These are phyloP conservation scores for Eleutherodactylus coqui DNA, from an alignment of 2,797 vertebrate genomes.

Conservation along the genomic window DNA sequence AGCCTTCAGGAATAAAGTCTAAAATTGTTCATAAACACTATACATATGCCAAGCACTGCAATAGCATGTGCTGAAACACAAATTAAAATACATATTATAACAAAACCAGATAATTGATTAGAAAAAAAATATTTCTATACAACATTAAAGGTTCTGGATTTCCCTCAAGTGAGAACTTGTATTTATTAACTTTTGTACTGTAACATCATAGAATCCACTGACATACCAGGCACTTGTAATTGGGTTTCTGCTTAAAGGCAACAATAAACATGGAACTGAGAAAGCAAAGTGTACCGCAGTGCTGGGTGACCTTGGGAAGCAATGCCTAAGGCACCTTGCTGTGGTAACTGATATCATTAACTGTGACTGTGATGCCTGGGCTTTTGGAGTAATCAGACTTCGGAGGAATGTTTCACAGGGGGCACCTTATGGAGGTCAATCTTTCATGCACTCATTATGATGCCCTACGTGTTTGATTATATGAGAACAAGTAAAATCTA, in stretches of 20 bases:
- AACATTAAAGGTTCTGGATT: conserved; percentile 13
- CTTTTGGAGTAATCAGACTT: conserved; percentile 69
- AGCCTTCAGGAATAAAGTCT: conserved; percentile 4
- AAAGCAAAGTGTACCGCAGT: conserved; percentile 66
- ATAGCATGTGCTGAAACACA: not conserved
- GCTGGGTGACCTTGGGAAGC: conserved; percentile 79
- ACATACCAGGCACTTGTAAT: conserved; percentile 73
- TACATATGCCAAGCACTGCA: not conserved
- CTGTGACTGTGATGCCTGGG: conserved; percentile 67
- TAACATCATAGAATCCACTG: conserved; percentile 69
- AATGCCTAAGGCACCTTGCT: conserved; percentile 72
- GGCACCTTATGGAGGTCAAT: conserved; percentile 71
- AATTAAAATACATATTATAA: conserved; percentile 21
- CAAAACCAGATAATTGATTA: conserved; percentile 33
- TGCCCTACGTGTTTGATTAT: conserved; percentile 75
- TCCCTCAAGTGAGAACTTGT: conserved; percentile 47
- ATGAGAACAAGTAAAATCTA: conserved; percentile 73
- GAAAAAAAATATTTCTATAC: not conserved
- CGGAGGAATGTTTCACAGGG: conserved; percentile 68
- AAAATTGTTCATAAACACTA: not conserved
- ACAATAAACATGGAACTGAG: conserved; percentile 73
- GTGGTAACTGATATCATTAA: conserved; percentile 71
- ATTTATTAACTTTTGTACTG: conserved; percentile 63
- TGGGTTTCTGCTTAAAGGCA: conserved; percentile 77
- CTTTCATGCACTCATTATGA: conserved; percentile 71